Percentiles rank a stretch among this genome's conserved stretches.
Conservation (phyloP, 2,888 invertebrate genomes). For the Drosophila melanocephala region DNA sequence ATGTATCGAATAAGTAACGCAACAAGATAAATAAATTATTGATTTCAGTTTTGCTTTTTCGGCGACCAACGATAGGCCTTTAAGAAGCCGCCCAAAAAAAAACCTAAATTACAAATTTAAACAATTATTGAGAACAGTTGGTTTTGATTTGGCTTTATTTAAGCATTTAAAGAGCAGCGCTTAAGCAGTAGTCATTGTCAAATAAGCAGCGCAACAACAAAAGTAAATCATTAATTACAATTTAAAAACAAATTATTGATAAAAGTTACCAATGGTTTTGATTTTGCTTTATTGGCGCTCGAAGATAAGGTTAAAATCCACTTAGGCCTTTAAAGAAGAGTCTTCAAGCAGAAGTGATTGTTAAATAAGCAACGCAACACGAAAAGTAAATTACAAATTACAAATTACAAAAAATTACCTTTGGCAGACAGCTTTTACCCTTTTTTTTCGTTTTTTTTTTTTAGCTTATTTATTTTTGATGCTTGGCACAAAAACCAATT, state of each 20-base stretch:
- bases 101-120: neutral
- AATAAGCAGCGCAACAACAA: neutral
- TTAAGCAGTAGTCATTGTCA: neutral
- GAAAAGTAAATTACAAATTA: slow-evolving; percentile 43
- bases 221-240: neutral
- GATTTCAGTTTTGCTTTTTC: neutral
- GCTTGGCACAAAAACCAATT: slow-evolving; percentile 69
- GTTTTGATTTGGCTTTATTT: neutral
- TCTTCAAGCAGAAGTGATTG: slow-evolving; percentile 24
- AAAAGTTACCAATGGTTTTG: neutral
- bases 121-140: neutral
- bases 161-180: neutral
- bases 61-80: neutral
- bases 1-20: neutral
- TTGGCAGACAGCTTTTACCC: slow-evolving; percentile 57
- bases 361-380: slow-evolving; percentile 48
- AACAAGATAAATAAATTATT: neutral
- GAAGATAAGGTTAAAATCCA: slow-evolving; percentile 17
- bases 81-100: neutral
- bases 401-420: slow-evolving; percentile 68
- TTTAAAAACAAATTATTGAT: neutral
- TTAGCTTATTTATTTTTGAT: slow-evolving; percentile 27
- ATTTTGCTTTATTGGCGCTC: slow-evolving; percentile 33
- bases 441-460: slow-evolving; percentile 36
- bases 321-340: slow-evolving; percentile 14